Evolutionary conservation across 2,113 vertebrate genomes (phyloP).

Genomic region (Spea multiplicata): DNA sequence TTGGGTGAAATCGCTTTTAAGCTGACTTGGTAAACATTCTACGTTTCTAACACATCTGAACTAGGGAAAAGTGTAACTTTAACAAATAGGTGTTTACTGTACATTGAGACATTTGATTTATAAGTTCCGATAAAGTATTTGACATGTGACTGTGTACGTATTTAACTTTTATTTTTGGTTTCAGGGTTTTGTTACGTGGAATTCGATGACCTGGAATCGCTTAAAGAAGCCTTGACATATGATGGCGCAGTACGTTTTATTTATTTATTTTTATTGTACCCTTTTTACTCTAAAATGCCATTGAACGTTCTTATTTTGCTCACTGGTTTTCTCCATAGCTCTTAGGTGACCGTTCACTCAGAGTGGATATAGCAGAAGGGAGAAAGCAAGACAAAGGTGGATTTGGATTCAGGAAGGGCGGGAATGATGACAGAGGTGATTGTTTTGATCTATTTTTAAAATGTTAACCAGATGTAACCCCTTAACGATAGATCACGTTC

Average conservation of each 20-base stretch:
- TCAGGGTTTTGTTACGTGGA: slow-evolving; percentile 98
- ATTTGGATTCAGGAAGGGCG: slow-evolving; percentile 92
- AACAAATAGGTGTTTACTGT: no score
- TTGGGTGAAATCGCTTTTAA: no score
- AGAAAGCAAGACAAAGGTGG: slow-evolving; percentile 91
- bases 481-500: no score
- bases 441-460: slow-evolving; percentile 10
- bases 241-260: slow-evolving; percentile 90
- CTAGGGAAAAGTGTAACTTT: no score
- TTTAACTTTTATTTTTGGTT: slow-evolving; percentile 42
- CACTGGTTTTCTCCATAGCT: slow-evolving; percentile 65
- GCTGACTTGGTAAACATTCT: no score
- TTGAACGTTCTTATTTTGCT: background rate
- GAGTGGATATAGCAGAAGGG: slow-evolving; percentile 97
- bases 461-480: no score
- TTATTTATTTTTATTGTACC: slow-evolving; percentile 13
- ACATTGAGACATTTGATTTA: no score
- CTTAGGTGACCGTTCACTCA: slow-evolving; percentile 81
- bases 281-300: background rate
- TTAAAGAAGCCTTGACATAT: slow-evolving; percentile 94
- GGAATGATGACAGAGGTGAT: slow-evolving; percentile 90
- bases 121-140: no score
- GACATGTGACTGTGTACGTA: no score
- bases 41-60: no score
- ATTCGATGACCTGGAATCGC: slow-evolving; percentile 94